Evolutionary conservation across 1,140 invertebrate genomes (phyloP).

Genomic region (Hetaerina americana): DNA sequence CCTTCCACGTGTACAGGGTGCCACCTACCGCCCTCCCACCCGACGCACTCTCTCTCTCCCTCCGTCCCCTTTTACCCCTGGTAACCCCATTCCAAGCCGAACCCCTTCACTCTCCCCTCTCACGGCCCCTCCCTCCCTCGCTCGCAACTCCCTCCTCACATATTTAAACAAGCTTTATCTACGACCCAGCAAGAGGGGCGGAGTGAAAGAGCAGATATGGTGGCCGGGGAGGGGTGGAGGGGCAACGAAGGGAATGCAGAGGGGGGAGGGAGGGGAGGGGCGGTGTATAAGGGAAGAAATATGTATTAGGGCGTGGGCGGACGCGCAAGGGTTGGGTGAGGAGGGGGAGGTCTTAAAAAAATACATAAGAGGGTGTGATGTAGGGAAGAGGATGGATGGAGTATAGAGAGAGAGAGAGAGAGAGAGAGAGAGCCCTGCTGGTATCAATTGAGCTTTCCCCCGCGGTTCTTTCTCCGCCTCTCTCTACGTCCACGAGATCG

Average conservation of each 20-base stretch:
- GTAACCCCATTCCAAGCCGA: background rate
- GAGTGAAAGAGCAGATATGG: too few species aligned
- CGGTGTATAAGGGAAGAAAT: too few species aligned
- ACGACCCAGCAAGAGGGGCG: background rate
- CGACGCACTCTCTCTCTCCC: too few species aligned
- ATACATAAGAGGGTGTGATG: too few species aligned
- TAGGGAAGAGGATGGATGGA: too few species aligned
- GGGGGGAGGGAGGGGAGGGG: too few species aligned
- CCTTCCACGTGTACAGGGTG: background rate
- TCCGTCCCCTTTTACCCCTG: background rate
- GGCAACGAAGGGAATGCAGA: too few species aligned
- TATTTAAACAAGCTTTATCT: conserved; percentile 1
- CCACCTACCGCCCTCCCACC: background rate
- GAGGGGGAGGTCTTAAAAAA: too few species aligned
- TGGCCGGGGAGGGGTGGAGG: too few species aligned
- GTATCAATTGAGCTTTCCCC: background rate
- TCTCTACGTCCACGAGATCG: background rate
- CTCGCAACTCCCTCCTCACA: background rate
- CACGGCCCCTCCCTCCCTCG: background rate
- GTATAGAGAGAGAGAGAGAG: background rate
- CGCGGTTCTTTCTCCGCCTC: background rate
- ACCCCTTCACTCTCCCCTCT: background rate
- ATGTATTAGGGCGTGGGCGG: too few species aligned
- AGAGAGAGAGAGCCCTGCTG: background rate
- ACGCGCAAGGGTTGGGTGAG: too few species aligned